Percentiles rank a stretch among this genome's conserved stretches.
Evolutionary conservation across 2,113 vertebrate genomes (phyloP).

Genomic region (Callorhinus ursinus): DNA sequence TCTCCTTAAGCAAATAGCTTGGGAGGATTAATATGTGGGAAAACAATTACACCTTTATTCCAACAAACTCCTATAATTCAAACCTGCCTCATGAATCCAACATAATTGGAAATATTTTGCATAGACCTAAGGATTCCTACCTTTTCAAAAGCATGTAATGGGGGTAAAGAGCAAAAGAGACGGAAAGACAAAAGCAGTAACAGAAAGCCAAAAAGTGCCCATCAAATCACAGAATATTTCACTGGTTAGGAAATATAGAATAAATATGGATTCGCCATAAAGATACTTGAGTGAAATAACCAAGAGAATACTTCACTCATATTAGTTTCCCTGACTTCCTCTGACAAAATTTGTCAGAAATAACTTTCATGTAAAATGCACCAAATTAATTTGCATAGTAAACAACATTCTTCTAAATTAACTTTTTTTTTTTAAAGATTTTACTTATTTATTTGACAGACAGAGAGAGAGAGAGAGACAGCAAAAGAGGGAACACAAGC

Average conservation of each 20-base stretch:
- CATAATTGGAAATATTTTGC: background rate
- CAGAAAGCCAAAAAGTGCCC: background rate
- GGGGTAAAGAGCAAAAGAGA: background rate
- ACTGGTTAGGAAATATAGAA: background rate
- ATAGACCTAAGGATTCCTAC: background rate
- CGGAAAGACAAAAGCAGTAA: background rate
- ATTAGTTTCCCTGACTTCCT: background rate
- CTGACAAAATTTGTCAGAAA: background rate
- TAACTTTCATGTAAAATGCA: background rate
- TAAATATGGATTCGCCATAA: background rate
- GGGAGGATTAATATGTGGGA: background rate
- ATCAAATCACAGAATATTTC: background rate
- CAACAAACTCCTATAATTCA: background rate
- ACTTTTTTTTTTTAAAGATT: background rate
- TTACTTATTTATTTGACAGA: too few species aligned
- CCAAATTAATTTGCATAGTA: background rate
- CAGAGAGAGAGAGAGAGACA: too few species aligned
- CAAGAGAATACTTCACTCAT: background rate
- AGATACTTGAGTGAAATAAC: background rate
- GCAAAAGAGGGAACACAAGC: too few species aligned
- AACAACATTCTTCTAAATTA: background rate
- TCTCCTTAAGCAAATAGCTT: background rate
- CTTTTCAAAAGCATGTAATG: background rate
- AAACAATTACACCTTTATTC: background rate
- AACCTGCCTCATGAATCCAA: background rate